phyloP scores from a whole-genome alignment of 1,140 invertebrate species.

The Stegodyphus mimosarum region DNA sequence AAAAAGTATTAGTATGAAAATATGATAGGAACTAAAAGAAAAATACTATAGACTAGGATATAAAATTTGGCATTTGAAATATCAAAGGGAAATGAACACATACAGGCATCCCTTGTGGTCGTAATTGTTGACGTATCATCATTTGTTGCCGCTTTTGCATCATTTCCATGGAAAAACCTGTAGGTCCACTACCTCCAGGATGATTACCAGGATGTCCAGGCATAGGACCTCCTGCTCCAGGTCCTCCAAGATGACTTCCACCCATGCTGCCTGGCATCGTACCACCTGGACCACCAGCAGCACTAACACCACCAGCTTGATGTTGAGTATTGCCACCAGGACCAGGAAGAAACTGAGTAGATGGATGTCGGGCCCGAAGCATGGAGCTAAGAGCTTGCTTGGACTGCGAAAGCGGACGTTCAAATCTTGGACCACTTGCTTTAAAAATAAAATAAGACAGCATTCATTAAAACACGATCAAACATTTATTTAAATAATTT shows the following conservation, averaged over 20 bases:
- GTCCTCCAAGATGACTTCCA: conserved; percentile 66
- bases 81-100: neutral
- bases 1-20: too few relatives aligned
- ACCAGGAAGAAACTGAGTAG: conserved; percentile 64
- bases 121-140: conserved; percentile 59
- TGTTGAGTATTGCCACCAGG: conserved; percentile 46
- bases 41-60: too few relatives aligned
- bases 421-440: conserved; percentile 69
- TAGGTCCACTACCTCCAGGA: conserved; percentile 50
- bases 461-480: too few relatives aligned
- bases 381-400: conserved; percentile 89
- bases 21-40: too few relatives aligned
- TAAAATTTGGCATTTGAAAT: too few relatives aligned
- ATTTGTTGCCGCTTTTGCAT: conserved; percentile 64
- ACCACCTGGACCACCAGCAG: conserved; percentile 69
- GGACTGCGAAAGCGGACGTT: conserved; percentile 76
- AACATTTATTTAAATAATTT: too few relatives aligned
- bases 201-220: conserved; percentile 50
- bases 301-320: conserved; percentile 70
- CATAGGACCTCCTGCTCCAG: conserved; percentile 48
- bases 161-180: conserved; percentile 62
- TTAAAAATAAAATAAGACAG: conserved; percentile 45
- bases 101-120: conserved; percentile 63
- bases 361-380: conserved; percentile 76
- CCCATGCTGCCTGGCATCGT: conserved; percentile 68